phyloP scores from a whole-genome alignment of 2,797 vertebrate species.

The Coilia nasus region DNA sequence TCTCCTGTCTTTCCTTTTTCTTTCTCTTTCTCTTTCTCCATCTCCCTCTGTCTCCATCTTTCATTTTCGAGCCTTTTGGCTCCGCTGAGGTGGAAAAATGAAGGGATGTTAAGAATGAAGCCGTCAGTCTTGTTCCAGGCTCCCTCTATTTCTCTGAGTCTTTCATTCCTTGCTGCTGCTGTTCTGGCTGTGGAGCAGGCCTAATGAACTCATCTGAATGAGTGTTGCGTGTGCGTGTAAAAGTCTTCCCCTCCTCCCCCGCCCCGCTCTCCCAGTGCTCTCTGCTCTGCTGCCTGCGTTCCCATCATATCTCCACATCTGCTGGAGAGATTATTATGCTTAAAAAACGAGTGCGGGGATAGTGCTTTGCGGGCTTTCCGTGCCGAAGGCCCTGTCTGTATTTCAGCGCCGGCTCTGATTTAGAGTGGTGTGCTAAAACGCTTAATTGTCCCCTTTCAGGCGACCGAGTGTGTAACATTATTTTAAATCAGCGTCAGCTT shows the following conservation, averaged over 20 bases:
- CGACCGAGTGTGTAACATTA: neutral
- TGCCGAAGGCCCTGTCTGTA: slow-evolving; percentile 10
- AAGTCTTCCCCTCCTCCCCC: neutral
- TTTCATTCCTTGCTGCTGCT: neutral
- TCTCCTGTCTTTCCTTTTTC: neutral
- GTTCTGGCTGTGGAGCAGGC: neutral
- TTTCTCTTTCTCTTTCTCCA: neutral
- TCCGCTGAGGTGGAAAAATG: no score
- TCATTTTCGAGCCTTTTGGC: neutral
- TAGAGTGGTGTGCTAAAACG: neutral
- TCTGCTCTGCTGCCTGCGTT: neutral
- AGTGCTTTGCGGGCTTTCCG: neutral
- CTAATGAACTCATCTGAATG: slow-evolving; percentile 14
- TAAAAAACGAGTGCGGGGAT: neutral
- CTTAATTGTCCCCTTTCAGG: neutral
- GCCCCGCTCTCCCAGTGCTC: neutral
- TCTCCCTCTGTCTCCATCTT: neutral
- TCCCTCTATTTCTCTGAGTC: neutral
- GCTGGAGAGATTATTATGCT: slow-evolving; percentile 7
- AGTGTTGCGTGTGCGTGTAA: neutral
- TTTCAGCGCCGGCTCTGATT: neutral
- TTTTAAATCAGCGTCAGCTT: neutral
- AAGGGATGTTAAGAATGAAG: no score
- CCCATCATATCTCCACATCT: neutral
- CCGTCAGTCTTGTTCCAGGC: neutral